Percentiles rank a stretch among this genome's conserved stretches.
Conservation (phyloP, 1,140 invertebrate species). For the Stegodyphus dumicola region DNA sequence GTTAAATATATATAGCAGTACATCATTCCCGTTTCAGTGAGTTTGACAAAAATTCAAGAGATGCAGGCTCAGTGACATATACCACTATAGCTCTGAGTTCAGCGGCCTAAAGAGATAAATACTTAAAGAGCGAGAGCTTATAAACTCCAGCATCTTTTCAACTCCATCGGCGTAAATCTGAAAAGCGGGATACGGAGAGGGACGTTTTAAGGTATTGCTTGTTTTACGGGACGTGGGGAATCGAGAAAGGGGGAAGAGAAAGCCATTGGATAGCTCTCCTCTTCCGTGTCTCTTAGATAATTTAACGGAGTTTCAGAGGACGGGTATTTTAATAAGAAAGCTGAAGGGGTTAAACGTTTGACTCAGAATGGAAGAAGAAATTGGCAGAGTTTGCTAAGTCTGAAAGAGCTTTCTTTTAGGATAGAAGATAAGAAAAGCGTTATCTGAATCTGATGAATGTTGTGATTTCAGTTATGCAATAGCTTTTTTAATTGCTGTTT, state of each 20-base stretch:
- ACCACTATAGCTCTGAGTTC: too few species aligned
- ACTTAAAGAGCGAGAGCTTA: slow-evolving; percentile 20
- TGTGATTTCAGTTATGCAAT: too few species aligned
- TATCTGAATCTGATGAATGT: too few species aligned
- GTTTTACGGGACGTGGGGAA: background rate
- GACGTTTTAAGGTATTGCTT: slow-evolving; percentile 7
- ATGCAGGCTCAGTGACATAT: too few species aligned
- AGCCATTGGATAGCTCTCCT: background rate
- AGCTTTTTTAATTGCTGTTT: too few species aligned
- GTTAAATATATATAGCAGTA: too few species aligned
- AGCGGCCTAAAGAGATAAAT: slow-evolving; percentile 3
- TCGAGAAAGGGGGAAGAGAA: background rate
- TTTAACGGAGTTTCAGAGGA: slow-evolving; percentile 28
- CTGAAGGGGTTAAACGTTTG: slow-evolving; percentile 17
- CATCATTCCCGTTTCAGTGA: too few species aligned
- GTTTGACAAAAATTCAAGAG: too few species aligned
- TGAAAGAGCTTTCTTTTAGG: too few species aligned
- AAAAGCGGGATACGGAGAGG: background rate
- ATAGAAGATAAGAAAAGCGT: too few species aligned
- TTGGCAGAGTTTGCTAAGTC: too few species aligned
- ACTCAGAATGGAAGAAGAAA: background rate
- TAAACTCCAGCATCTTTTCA: slow-evolving; percentile 17
- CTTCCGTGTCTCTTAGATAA: background rate
- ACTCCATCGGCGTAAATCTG: slow-evolving; percentile 43
- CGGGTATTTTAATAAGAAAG: slow-evolving; percentile 34